Evolutionary conservation across 2,888 invertebrate species (phyloP), one percentile per base, ranked within the genome.

Genomic region (Papilio gigon): DNA sequence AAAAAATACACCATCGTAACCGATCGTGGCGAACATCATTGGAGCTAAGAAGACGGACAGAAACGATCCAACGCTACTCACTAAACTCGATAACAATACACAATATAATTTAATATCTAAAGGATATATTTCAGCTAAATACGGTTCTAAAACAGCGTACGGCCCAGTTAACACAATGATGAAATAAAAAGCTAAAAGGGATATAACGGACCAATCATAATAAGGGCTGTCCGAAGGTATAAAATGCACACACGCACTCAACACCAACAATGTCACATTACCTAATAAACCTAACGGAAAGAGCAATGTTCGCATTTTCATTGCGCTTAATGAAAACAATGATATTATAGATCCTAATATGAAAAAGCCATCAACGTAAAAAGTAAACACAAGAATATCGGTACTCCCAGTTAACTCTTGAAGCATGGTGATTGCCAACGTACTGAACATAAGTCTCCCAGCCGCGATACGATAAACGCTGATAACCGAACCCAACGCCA

Each of bases 1-100:
- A 5, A 75, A 58, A 42, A 78, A 77, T 8, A 77, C 72, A 6
- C 78, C 77, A 35, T 77, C 73, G 64, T 75, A 76, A 4, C 75
- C 76, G 12, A 78, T 74, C 0, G 61, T 22, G 11, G 42, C 61
- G 62, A 76, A 75, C 71, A 76, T 69, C 20, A 67, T 42, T 1
- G 74, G 65, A 11, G 75, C 73, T 14, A 76, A 59, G 50, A 73
- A 73, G n/a, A 76, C 70, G 6, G 70, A 68, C 33, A 72, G 42
- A 70, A 78, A 78, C 25, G 73, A 61, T 4, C 74, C 60, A 14
- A 71, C 33, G 11, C 73, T 70, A 5, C 71, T 69, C 8, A 74
- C 37, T 8, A 74, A 53, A 5, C 75, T 74, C 8, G 73, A 66
- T 2, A 71, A 64, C 11, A 73, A 63, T 67, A 72, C 35, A 70